phyloP scores from a whole-genome alignment of 2,888 invertebrate genomes.

The Erynnis tages region DNA sequence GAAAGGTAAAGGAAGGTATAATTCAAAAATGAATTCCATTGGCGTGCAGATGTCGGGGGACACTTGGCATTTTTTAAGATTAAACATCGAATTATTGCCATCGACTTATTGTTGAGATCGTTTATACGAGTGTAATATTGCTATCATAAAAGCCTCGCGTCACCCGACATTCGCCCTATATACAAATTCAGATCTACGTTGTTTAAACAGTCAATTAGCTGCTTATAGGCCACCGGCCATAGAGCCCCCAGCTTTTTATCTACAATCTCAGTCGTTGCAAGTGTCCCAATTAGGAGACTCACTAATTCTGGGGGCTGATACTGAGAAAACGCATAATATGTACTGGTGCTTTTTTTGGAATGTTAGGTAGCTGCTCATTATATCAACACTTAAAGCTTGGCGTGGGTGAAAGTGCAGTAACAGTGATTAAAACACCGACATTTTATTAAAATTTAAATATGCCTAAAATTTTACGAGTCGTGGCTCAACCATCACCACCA shows the following conservation, averaged over 20 bases:
- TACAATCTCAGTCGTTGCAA: no score
- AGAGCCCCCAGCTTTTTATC: no score
- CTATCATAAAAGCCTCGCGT: not conserved
- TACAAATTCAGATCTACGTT: conserved; percentile 60
- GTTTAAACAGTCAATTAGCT: conserved; percentile 2
- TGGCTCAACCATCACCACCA: conserved; percentile 18
- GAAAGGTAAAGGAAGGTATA: not conserved
- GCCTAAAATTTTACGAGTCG: not conserved
- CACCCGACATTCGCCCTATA: conserved; percentile 18
- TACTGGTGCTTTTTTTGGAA: conserved; percentile 49
- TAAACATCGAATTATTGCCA: not conserved
- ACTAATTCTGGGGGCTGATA: not conserved
- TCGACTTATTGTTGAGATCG: conserved; percentile 1
- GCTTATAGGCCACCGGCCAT: conserved; percentile 4
- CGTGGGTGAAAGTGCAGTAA: conserved; percentile 30
- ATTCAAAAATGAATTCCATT: not conserved
- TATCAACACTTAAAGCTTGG: conserved; percentile 48
- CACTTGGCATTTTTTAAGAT: not conserved
- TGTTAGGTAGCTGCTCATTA: conserved; percentile 55
- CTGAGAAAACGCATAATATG: conserved; percentile 6
- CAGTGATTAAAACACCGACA: conserved; percentile 20
- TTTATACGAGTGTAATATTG: conserved; percentile 3
- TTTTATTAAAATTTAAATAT: conserved; percentile 15
- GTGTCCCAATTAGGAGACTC: no score
- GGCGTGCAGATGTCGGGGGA: not conserved